Percentiles rank a stretch among this genome's conserved stretches.
phyloP scores from a whole-genome alignment of 1,140 invertebrate species.

The Chironomus tepperi region DNA sequence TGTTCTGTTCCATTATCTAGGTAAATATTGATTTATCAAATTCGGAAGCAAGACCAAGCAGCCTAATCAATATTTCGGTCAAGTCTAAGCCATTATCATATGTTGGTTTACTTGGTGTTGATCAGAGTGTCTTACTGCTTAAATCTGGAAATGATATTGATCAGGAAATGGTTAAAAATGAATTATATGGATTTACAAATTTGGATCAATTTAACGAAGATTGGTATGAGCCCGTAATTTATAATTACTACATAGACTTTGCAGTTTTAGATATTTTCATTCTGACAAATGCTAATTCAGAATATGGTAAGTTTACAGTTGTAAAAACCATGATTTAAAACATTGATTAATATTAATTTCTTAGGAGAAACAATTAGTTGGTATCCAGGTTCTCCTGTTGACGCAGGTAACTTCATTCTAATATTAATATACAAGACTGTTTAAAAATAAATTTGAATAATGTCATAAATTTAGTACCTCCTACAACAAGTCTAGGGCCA shows the following conservation, averaged over 20 bases:
- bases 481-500: no score
- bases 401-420: no score
- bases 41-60: conserved; percentile 53
- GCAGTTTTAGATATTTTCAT: not conserved
- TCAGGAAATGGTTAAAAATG: conserved; percentile 36
- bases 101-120: conserved; percentile 69
- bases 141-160: conserved; percentile 49
- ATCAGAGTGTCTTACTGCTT: conserved; percentile 69
- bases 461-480: no score
- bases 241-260: not conserved
- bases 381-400: no score
- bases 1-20: no score
- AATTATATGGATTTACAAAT: conserved; percentile 40
- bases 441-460: no score
- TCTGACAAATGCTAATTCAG: not conserved
- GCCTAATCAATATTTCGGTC: conserved; percentile 55
- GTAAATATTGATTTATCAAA: conserved; percentile 42
- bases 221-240: not conserved
- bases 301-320: not conserved
- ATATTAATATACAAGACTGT: no score
- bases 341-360: no score
- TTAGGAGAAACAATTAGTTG: no score
- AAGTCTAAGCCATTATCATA: conserved; percentile 67
- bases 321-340: no score
- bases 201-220: conserved; percentile 28